Evolutionary conservation across 2,888 invertebrate species (phyloP), one percentile per base, ranked within the genome.

Genomic region (Caenorhabditis macrosperma): DNA sequence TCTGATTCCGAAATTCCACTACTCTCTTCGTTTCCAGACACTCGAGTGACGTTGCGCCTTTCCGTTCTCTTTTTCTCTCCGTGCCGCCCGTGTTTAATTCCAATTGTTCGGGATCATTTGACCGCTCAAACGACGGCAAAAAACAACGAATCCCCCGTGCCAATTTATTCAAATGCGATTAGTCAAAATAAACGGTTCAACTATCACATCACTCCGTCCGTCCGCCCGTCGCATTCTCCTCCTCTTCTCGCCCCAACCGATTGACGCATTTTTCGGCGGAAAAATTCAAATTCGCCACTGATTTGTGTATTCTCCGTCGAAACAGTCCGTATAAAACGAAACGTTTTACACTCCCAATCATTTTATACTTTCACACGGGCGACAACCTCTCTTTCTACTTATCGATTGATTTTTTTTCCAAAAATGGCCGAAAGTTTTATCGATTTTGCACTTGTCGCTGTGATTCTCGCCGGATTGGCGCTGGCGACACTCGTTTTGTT

Each of bases 271-370:
- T 50, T 50, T 59, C 50, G 57, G 54, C 50, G 60, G 28, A 59
- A 52, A 52, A 50, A 41, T 60, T 41, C 38, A 48, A 55, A 48
- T 59, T 68, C 35, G 41, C 9, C 17, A 44, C 44, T 12, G 15
- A 38, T 38, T 38, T 24, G 28, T 26, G 15, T 30, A 41, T 33
- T 24, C 9, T 28, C 52, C 22, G n/a, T n/a, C n/a, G n/a, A n/a
- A n/a, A n/a, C n/a, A n/a, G n/a, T n/a, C n/a, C 60, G 71, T 71
- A 72, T 72, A 72, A 72, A 72, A 72, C 71, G 61, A 63, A 52
- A 63, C 54, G 71, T 72, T 72, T 72, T 72, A 71, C 61, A 71
- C 61, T 17, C 12, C 48, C 20, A 59, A 50, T 17, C 28, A 26
- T 41, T 35, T n/a, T 50, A 44, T 17, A 35, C 20, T 48, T 46